Conservation (phyloP, 2,797 vertebrate genomes). For the Anas georgica region DNA sequence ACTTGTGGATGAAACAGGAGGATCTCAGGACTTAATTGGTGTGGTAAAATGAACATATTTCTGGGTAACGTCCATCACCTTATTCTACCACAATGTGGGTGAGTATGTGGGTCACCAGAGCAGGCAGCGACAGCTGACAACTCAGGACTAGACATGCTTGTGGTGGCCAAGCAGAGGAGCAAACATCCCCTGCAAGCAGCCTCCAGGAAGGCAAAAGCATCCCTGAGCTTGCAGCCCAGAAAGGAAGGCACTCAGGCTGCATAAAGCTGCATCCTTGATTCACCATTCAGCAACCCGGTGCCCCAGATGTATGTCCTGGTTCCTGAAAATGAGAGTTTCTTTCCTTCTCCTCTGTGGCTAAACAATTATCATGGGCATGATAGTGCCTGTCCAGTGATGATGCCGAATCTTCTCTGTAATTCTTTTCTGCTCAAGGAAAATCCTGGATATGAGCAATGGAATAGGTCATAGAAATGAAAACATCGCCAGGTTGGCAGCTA, state of each 20-base stretch:
- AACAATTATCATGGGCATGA: not conserved
- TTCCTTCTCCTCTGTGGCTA: not conserved
- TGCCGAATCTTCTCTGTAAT: not conserved
- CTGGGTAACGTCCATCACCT: not conserved
- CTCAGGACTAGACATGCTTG: accelerated
- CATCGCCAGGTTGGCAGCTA: conserved; percentile 12
- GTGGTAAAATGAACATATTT: not conserved
- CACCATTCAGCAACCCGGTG: not conserved
- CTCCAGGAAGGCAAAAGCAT: not conserved
- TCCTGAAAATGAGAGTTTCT: not conserved
- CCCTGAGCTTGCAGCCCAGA: not conserved
- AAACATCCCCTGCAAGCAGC: not conserved
- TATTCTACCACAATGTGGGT: not conserved
- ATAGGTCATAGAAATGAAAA: not conserved
- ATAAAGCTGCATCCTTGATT: not conserved
- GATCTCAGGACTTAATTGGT: not conserved
- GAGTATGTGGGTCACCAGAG: not conserved
- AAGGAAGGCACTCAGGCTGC: not conserved
- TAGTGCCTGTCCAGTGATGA: not conserved
- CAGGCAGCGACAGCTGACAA: not conserved
- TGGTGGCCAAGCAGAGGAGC: not conserved
- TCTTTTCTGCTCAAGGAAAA: not conserved
- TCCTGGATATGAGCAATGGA: conserved; percentile 41
- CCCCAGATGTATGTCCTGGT: accelerated
- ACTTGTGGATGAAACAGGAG: not conserved